Base-by-base conservation (phyloP, 2,113 vertebrate genomes). In the Numenius arquata region DNA sequence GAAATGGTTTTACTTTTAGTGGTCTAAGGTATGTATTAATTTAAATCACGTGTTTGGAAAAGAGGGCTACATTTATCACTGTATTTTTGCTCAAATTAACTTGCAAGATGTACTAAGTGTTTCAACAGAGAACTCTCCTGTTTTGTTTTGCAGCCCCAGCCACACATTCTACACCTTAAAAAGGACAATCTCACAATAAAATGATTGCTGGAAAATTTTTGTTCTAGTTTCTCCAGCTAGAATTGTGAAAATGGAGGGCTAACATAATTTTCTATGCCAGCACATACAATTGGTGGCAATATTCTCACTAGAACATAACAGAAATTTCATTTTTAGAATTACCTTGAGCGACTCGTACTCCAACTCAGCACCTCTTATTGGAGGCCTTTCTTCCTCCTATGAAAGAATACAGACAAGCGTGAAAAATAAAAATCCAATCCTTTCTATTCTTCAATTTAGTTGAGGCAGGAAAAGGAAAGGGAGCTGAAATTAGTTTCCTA, bases 311-410 rank as follows among this genome's bases (percentile, higher is more conserved):
- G 61, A 67, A 95, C 90, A 65, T n/a, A 61, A 15, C 4, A 90
- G 55, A 74, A 88, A 89, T 12, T 11, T 76, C 55, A 10, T 12
- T 22, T 90, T 52, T 30, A 74, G 62, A 43, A 94, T 98, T 98
- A 99, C 99, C 99, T 99, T 99, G 72, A 99, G 99, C 0, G 99
- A 99, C 87, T 99, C 99, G 36, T 99, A 99, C 95, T 99, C 99
- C 97, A 99, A 96, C 91, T 99, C 99, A 34, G 99, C 99, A 53
- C 99, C 98, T 91, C 99, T 99, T 52, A 99, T 98, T 85, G 98
- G 99, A 96, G 99, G 99, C 78, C 98, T 98, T 96, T 99, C 98
- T 88, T 99, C 98, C 88, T 99, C 99, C 99, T 99, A 67, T 53
- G 56, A 82, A 95, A 82, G 74, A 88, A 96, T 9, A 91, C 36